Conservation (phyloP, 2,797 vertebrate species). For the Geotrypetes seraphini region DNA sequence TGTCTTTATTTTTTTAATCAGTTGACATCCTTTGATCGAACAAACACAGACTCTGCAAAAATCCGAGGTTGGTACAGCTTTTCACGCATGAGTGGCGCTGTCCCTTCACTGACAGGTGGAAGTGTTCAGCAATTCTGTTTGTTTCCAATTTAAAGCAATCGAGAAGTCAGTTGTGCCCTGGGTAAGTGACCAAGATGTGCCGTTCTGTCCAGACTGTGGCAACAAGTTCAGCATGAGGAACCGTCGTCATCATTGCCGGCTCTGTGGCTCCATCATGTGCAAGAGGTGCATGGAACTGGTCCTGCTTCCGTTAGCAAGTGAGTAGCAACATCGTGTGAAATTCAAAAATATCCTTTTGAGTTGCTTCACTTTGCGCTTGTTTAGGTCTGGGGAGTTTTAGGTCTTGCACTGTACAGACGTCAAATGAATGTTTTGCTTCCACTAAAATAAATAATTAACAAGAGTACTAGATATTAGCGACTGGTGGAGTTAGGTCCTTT, state of each 20-base stretch:
- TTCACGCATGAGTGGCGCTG: neutral
- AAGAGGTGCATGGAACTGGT: constrained; percentile 86
- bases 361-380: no score
- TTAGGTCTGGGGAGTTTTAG: no score
- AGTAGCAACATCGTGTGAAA: no score
- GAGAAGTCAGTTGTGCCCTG: constrained; percentile 92
- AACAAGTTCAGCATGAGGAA: constrained; percentile 87
- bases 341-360: no score
- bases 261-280: constrained; percentile 97
- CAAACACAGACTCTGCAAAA: constrained; percentile 76
- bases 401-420: no score
- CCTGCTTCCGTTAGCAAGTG: constrained; percentile 79
- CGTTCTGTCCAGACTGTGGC: constrained; percentile 94
- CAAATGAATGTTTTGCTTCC: no score
- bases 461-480: no score
- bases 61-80: constrained; percentile 74
- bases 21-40: constrained; percentile 91
- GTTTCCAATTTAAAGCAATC: constrained; percentile 59
- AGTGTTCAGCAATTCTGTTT: neutral
- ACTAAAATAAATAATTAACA: no score
- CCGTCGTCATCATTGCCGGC: constrained; percentile 90
- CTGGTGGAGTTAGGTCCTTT: no score
- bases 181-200: constrained; percentile 93
- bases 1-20: constrained; percentile 46
- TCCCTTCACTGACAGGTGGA: neutral